Evolutionary conservation across 2,113 vertebrate genomes (phyloP).

Genomic region (Natator depressus): DNA sequence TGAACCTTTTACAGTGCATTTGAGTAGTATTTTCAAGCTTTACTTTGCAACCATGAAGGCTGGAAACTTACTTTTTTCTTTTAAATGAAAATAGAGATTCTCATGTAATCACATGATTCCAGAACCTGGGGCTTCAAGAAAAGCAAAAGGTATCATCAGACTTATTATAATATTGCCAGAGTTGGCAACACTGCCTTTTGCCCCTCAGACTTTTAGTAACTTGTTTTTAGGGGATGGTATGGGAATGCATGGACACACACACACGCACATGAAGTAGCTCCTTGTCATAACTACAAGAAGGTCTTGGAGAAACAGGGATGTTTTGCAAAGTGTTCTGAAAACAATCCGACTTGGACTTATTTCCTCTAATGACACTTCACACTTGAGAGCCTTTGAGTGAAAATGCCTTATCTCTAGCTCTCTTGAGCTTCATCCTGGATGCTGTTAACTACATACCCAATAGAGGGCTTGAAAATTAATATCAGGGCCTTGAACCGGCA

Average conservation of each 20-base stretch:
- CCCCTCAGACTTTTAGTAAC: not conserved
- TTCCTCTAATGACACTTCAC: not conserved
- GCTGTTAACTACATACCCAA: not conserved
- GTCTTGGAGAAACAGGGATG: not conserved
- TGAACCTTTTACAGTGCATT: not conserved
- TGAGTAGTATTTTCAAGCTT: not conserved
- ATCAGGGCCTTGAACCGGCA: not conserved
- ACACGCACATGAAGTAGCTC: not conserved
- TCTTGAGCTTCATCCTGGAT: rapidly evolving
- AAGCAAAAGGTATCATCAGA: not conserved
- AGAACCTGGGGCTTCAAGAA: not conserved
- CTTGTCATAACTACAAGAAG: not conserved
- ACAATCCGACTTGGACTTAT: not conserved
- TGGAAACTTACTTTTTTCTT: not conserved
- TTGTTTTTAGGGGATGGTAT: not conserved
- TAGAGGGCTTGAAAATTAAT: rapidly evolving
- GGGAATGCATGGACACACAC: too few species aligned
- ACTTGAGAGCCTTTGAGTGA: not conserved
- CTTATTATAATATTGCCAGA: not conserved
- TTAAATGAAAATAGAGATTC: not conserved
- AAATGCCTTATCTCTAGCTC: not conserved
- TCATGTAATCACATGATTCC: not conserved
- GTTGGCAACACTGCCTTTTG: not conserved
- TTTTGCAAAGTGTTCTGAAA: not conserved
- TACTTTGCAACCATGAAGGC: not conserved